Base-by-base conservation (phyloP, 2,113 vertebrate genomes). In the Rhynchomys soricoides region DNA sequence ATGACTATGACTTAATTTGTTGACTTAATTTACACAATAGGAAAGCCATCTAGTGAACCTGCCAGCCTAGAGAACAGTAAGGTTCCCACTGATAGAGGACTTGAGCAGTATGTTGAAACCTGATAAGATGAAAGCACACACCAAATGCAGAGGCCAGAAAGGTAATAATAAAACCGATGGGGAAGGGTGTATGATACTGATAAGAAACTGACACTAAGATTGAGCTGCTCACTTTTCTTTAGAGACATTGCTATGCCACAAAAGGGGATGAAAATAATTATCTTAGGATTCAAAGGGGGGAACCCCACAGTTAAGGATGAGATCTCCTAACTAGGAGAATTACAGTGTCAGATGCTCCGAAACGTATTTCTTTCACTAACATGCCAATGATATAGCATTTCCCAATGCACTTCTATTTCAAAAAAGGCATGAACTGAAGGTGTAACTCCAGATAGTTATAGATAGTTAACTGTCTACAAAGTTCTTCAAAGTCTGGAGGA, bases 41-140 rank as follows among this genome's bases (percentile, higher is more conserved):
- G 97, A 97, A 98, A 98, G 86, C 45, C 95, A 90, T 96, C 95
- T 96, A 97, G 96, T 96, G 95, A 97, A 96, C 95, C 90, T 57
- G 97, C 89, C 74, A 97, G 74, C 86, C 96, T 93, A 96, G 82
- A 97, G 95, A 81, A 95, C 82, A 50, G 87, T 2, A 81, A 95
- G 86, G 77, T 98, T 98, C 88, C 97, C 97, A 96, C 59, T 97
- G 97, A 98, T 98, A 95, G 86, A 98, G 59, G 96, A 98, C 75
- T 93, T 85, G 85, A 95, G 92, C 79, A 89, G 95, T 82, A 96
- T 96, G 79, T 91, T 97, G 96, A 96, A 95, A 94, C 97, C 95
- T 97, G 97, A 98, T 97, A 98, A 97, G 91, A 93, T 95, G 3
- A 1, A 94, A 97, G 13, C 75, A 70, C 26, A 43, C 78, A 89